Evolutionary conservation across 1,140 invertebrate species (phyloP).

Genomic region (Rhagoletis pomonella): DNA sequence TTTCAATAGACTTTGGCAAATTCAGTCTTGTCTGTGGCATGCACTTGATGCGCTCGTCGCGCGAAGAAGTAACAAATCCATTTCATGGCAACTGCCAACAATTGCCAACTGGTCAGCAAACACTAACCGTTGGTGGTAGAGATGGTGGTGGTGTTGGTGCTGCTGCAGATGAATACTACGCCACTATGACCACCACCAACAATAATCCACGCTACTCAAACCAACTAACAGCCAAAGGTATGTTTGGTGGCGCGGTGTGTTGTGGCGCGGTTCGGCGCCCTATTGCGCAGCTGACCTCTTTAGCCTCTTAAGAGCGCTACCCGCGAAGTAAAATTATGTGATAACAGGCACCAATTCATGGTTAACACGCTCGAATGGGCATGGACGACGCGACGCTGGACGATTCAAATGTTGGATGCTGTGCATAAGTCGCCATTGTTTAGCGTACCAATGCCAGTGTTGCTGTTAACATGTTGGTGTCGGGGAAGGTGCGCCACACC

Average conservation of each 20-base stretch:
- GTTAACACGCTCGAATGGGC: constrained; percentile 41
- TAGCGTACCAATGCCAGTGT: background rate
- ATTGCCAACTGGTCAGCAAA: constrained; percentile 24
- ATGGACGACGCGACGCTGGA: background rate
- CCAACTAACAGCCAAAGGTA: background rate
- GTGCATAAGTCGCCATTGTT: background rate
- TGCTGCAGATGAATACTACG: background rate
- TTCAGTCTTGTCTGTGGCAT: constrained; percentile 23
- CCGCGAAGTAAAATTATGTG: constrained; percentile 48
- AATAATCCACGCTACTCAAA: constrained; percentile 50
- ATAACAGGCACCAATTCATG: constrained; percentile 49
- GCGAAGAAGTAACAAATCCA: constrained; percentile 23
- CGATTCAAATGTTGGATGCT: background rate
- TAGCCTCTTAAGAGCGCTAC: constrained; percentile 2
- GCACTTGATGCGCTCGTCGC: constrained; percentile 47
- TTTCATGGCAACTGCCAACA: constrained; percentile 32
- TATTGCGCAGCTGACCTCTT: constrained; percentile 26
- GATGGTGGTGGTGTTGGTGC: background rate
- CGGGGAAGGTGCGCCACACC: background rate
- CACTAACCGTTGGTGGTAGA: background rate
- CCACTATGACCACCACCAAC: background rate
- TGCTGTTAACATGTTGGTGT: background rate
- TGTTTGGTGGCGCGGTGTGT: background rate
- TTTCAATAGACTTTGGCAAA: background rate
- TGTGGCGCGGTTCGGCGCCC: constrained; percentile 19